Evolutionary conservation across 2,888 invertebrate species (phyloP).

Genomic region (Zaprionus obscuricornis): DNA sequence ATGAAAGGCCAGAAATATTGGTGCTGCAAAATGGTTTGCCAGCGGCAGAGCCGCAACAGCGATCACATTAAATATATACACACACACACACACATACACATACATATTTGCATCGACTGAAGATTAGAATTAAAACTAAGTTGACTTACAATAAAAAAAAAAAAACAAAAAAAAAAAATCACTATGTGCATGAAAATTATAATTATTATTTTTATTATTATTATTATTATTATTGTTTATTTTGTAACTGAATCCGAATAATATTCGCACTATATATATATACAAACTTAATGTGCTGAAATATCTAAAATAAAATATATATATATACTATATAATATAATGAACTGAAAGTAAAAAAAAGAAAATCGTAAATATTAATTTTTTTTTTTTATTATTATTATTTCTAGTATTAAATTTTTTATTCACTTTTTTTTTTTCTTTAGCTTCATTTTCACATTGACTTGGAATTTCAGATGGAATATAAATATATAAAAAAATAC

Average conservation of each 20-base stretch:
- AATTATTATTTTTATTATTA: too few species aligned
- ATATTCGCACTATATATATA: too few species aligned
- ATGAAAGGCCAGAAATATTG: constrained; percentile 67
- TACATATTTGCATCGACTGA: constrained; percentile 50
- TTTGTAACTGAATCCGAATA: too few species aligned
- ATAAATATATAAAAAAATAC: too few species aligned
- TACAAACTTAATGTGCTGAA: constrained; percentile 23
- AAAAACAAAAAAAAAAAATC: constrained; percentile 6
- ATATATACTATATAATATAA: background rate
- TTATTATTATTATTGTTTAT: too few species aligned
- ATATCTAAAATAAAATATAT: constrained; percentile 13
- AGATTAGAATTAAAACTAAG: constrained; percentile 11
- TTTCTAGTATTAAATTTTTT: too few species aligned
- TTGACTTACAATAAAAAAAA: constrained; percentile 5
- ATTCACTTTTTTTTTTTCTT: too few species aligned
- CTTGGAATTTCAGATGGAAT: too few species aligned
- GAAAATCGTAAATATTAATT: too few species aligned
- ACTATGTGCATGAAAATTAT: too few species aligned
- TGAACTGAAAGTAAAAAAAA: background rate
- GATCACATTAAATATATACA: constrained; percentile 44
- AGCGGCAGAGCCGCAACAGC: constrained; percentile 69
- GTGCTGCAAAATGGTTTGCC: constrained; percentile 61
- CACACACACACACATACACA: background rate
- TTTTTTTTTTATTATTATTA: too few species aligned
- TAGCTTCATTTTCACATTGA: too few species aligned